Evolutionary conservation across 1,140 invertebrate species (phyloP).

Genomic region (Lethrus apterus): DNA sequence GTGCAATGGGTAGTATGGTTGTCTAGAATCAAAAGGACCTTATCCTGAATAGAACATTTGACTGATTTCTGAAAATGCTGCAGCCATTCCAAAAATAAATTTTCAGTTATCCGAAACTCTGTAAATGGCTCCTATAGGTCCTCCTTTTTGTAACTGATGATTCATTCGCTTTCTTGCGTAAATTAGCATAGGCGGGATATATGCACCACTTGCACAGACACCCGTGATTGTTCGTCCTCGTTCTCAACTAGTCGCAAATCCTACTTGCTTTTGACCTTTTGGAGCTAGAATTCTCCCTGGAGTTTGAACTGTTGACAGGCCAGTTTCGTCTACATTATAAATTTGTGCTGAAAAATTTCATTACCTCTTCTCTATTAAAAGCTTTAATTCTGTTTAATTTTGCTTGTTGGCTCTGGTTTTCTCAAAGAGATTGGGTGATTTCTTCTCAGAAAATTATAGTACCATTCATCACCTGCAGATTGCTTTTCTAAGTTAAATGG

Average conservation of each 20-base stretch:
- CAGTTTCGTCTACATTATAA: conserved; percentile 12
- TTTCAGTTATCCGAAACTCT: conserved; percentile 7
- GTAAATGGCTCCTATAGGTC: conserved; percentile 7
- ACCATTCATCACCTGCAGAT: too few relatives aligned
- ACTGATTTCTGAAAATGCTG: neutral
- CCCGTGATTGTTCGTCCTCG: conserved; percentile 20
- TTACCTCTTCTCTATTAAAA: conserved; percentile 12
- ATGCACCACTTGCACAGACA: conserved; percentile 27
- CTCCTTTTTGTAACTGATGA: conserved; percentile 1
- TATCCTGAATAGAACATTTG: neutral
- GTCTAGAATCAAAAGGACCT: neutral
- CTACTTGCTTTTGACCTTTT: conserved; percentile 40
- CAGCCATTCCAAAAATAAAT: conserved; percentile 6
- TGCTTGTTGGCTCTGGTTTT: conserved; percentile 2
- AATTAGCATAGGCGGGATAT: conserved; percentile 32
- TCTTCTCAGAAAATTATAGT: neutral
- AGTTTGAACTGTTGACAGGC: conserved; percentile 7
- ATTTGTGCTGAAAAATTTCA: conserved; percentile 8
- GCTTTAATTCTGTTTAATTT: conserved; percentile 1
- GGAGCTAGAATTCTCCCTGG: conserved; percentile 24
- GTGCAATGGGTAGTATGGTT: neutral
- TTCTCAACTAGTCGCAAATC: conserved; percentile 35
- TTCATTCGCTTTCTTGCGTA: conserved; percentile 19
- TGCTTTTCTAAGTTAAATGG: neutral
- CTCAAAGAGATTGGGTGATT: neutral